phyloP scores from a whole-genome alignment of 53 echinoderm and acorn worm genomes.

The Echinarachnius parma region DNA sequence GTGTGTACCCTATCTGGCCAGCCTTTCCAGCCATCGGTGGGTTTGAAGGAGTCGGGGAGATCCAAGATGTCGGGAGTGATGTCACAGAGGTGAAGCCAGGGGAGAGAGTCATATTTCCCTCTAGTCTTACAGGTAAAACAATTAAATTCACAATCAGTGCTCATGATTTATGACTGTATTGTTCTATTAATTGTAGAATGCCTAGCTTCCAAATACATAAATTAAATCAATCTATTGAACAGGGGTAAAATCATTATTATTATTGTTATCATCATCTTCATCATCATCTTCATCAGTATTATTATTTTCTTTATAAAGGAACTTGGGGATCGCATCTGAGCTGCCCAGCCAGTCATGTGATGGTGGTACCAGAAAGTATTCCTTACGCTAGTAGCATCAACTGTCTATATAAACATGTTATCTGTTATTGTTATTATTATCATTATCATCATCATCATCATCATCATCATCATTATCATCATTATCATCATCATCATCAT shows the following conservation, averaged over 20 bases:
- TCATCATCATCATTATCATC: no score
- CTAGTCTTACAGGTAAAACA: slow-evolving; percentile 68
- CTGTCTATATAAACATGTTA: slow-evolving; percentile 74
- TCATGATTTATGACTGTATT: no score
- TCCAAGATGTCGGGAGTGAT: slow-evolving; percentile 60
- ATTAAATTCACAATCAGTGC: no score
- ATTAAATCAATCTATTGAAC: no score
- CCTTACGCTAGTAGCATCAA: slow-evolving; percentile 78
- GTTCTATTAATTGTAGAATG: no score
- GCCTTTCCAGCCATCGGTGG: slow-evolving; percentile 77
- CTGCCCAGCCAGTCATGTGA: slow-evolving; percentile 65
- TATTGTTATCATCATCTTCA: no score
- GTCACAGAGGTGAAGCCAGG: slow-evolving; percentile 72
- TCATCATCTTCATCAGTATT: no score
- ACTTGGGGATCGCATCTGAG: slow-evolving; percentile 88
- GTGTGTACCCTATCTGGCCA: slow-evolving; percentile 87
- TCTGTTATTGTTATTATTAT: no score
- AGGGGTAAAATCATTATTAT: no score
- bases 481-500: no score
- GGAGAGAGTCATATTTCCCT: slow-evolving; percentile 70
- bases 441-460: no score
- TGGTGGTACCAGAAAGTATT: slow-evolving; percentile 61
- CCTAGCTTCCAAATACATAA: no score
- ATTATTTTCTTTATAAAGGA: slow-evolving; percentile 41
- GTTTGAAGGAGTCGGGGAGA: slow-evolving; percentile 96